Percentiles rank a stretch among this genome's conserved stretches.
Conservation (phyloP, 2,888 invertebrate genomes). For the Diogma glabrata region DNA sequence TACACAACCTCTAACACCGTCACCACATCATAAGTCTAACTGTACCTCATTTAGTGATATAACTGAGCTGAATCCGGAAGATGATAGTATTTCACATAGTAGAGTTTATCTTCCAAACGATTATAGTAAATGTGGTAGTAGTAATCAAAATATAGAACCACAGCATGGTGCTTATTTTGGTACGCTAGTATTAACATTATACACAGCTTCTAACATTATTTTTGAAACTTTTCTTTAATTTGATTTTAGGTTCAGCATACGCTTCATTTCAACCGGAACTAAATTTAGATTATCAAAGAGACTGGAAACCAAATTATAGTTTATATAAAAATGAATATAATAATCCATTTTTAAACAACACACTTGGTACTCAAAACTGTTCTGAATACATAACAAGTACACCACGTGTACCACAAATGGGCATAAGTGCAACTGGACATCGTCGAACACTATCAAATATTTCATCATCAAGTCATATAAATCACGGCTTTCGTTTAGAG, state of each 20-base stretch:
- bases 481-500: conserved; percentile 50
- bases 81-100: conserved; percentile 7
- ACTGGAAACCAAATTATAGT: conserved; percentile 28
- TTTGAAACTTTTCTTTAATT: background rate
- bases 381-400: conserved; percentile 26
- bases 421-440: conserved; percentile 41
- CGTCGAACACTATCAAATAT: conserved; percentile 70
- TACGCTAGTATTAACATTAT: conserved; percentile 14
- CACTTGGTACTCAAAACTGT: conserved; percentile 26
- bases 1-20: conserved; percentile 48
- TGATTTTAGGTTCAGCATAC: conserved; percentile 32
- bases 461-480: conserved; percentile 46
- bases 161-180: conserved; percentile 30
- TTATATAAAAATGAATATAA: conserved; percentile 23
- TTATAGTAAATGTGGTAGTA: conserved; percentile 18
- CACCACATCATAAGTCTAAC: conserved; percentile 61
- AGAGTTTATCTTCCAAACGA: conserved; percentile 28
- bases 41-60: conserved; percentile 59
- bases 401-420: conserved; percentile 36
- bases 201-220: background rate
- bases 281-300: conserved; percentile 32
- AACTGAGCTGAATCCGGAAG: conserved; percentile 13
- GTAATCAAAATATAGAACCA: conserved; percentile 5
- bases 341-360: conserved; percentile 15
- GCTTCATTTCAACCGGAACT: conserved; percentile 35